Percentiles rank a stretch among this genome's conserved stretches.
Conservation (phyloP, 2,797 vertebrate genomes). For the Saxicola maurus region DNA sequence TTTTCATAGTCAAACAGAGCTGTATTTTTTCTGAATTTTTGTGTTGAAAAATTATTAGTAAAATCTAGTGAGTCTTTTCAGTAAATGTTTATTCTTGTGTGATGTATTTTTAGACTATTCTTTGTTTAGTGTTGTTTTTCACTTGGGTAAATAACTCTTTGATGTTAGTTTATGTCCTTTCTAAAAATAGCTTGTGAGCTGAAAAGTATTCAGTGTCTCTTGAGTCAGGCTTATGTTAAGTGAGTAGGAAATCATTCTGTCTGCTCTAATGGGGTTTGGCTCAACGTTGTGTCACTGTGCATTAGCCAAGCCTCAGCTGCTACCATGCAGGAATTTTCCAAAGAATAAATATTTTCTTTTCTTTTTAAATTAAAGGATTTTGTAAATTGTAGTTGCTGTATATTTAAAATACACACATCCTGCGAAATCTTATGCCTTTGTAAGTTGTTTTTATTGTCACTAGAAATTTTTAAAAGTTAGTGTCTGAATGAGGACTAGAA, state of each 20-base stretch:
- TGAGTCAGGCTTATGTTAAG: neutral
- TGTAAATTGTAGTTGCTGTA: neutral
- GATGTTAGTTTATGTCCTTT: neutral
- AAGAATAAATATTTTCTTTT: neutral
- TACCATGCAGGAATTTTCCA: neutral
- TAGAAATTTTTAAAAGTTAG: neutral
- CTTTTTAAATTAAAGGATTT: neutral
- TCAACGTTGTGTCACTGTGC: neutral
- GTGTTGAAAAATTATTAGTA: neutral
- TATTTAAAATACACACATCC: neutral
- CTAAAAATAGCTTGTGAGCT: constrained; percentile 14
- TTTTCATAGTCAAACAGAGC: neutral
- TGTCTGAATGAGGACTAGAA: neutral
- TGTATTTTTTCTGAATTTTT: neutral
- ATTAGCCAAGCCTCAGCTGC: constrained; percentile 32
- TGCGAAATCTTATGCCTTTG: neutral
- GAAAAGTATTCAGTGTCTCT: neutral
- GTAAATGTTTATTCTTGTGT: neutral
- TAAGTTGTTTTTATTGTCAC: neutral
- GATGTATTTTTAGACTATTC: neutral
- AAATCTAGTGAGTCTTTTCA: neutral
- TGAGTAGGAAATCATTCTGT: constrained; percentile 43
- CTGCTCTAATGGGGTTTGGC: neutral
- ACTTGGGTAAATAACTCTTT: neutral
- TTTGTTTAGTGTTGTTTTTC: neutral